Conservation (phyloP, 2,113 vertebrate genomes). For the Capreolus pygargus region DNA sequence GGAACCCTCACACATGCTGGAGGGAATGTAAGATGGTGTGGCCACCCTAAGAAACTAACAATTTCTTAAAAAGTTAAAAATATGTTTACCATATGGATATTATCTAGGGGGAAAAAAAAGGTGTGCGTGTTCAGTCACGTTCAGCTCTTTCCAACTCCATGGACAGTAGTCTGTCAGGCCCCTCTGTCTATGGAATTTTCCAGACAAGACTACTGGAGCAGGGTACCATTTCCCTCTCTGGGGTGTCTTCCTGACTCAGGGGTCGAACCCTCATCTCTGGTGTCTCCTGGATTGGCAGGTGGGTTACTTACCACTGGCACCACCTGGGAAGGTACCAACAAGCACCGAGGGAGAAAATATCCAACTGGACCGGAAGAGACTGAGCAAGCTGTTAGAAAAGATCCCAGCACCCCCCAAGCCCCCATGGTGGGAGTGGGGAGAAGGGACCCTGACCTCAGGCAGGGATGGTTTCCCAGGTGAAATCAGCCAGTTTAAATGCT, state of each 20-base stretch:
- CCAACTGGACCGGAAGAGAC: not conserved
- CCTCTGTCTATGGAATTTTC: not conserved
- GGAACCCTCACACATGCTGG: no score
- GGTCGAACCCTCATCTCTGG: not conserved
- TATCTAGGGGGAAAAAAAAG: rapidly evolving
- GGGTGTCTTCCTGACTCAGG: not conserved
- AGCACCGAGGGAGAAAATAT: not conserved
- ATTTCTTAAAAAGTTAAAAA: not conserved
- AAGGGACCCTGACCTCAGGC: not conserved
- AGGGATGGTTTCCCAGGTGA: not conserved
- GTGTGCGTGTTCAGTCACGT: not conserved
- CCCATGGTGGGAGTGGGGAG: rapidly evolving
- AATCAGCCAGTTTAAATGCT: not conserved
- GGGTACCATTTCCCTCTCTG: not conserved
- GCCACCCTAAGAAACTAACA: not conserved
- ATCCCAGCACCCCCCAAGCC: not conserved
- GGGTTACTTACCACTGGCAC: not conserved
- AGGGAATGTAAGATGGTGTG: not conserved
- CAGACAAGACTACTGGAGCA: not conserved
- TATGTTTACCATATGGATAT: not conserved
- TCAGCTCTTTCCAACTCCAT: not conserved
- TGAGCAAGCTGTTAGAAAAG: not conserved
- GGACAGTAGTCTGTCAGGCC: not conserved
- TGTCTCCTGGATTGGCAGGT: not conserved
- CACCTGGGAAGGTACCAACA: not conserved